Evolutionary conservation across 2,888 invertebrate genomes (phyloP).

Genomic region (Ariolimax columbianus): DNA sequence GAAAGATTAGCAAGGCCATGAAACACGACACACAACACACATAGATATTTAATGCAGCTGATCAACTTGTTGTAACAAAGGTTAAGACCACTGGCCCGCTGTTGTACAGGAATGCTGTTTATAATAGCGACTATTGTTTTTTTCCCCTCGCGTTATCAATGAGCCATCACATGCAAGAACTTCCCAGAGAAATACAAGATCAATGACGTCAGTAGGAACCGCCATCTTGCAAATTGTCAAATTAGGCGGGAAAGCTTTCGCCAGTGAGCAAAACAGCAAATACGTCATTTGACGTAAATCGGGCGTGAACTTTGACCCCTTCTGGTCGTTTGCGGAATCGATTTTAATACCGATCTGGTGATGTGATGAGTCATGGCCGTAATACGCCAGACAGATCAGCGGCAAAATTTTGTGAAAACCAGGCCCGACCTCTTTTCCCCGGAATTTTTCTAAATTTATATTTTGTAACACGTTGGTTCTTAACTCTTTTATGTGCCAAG

Average conservation of each 20-base stretch:
- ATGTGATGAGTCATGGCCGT: constrained; percentile 29
- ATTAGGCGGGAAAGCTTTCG: background rate
- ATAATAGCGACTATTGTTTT: too few species aligned
- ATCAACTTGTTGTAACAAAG: too few species aligned
- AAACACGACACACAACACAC: too few species aligned
- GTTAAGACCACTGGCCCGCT: too few species aligned
- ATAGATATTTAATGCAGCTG: too few species aligned
- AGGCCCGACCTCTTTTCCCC: background rate
- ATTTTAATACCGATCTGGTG: constrained; percentile 29
- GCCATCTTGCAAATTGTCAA: constrained; percentile 18
- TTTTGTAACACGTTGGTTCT: too few species aligned
- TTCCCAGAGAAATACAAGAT: background rate
- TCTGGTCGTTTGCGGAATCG: constrained; percentile 16
- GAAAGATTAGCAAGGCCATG: too few species aligned
- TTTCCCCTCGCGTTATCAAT: background rate
- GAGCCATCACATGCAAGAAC: background rate
- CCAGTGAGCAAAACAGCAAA: constrained; percentile 14
- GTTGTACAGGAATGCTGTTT: too few species aligned
- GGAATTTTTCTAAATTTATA: too few species aligned
- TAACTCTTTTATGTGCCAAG: too few species aligned
- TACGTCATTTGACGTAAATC: constrained; percentile 28
- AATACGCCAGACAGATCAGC: background rate
- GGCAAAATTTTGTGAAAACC: background rate
- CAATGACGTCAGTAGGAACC: constrained; percentile 3
- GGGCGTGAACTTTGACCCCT: constrained; percentile 23